A percentile compares a stretch with the other conserved stretches of the same genome.
Evolutionary conservation across 2,888 invertebrate species (phyloP).

Genomic region (Melikaiella ostensackeni): DNA sequence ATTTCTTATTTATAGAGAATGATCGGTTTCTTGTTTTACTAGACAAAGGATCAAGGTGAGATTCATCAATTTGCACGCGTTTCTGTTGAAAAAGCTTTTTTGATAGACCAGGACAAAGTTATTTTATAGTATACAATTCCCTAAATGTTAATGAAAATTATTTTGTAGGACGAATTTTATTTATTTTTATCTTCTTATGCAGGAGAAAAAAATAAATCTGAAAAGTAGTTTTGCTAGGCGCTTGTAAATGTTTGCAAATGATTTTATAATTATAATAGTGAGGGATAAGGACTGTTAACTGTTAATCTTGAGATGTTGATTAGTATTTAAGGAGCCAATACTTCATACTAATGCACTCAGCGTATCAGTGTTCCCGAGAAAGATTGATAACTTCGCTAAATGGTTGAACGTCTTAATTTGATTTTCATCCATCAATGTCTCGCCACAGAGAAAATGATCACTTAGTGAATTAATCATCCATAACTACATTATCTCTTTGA

Average conservation of each 20-base stretch:
- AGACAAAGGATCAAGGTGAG: neutral
- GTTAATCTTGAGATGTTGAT: neutral
- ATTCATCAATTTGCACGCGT: neutral
- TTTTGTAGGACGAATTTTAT: no score
- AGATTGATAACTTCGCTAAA: conserved; percentile 34
- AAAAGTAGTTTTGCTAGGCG: no score
- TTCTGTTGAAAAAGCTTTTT: neutral
- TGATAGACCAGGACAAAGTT: no score
- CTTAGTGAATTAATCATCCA: conserved; percentile 31
- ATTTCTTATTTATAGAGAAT: neutral
- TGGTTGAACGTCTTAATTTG: conserved; percentile 36
- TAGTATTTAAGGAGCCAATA: neutral
- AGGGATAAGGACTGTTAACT: neutral
- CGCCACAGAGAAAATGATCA: conserved; percentile 30
- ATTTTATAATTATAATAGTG: neutral
- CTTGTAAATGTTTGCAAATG: no score
- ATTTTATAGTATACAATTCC: no score
- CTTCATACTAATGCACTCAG: neutral
- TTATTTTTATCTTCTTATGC: no score
- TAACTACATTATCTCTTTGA: conserved; percentile 16
- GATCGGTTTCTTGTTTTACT: neutral
- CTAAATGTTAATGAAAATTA: no score
- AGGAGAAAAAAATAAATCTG: no score
- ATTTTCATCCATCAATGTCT: conserved; percentile 36
- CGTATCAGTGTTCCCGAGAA: neutral